A percentile compares a stretch with the other conserved stretches of the same genome.
Conservation (phyloP, 1,140 invertebrate species). For the Megalonaias nervosa region DNA sequence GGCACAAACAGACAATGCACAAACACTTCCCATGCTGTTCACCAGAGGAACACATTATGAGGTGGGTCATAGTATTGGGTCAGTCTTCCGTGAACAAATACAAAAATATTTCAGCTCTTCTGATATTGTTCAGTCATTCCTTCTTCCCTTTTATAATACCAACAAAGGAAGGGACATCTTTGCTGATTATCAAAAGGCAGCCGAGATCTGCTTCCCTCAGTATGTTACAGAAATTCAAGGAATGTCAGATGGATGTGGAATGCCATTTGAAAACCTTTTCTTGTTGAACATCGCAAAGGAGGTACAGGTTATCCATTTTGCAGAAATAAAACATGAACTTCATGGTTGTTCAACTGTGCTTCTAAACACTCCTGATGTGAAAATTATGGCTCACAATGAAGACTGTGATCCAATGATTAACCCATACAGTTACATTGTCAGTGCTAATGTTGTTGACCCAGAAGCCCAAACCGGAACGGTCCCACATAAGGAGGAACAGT, state of each 20-base stretch:
- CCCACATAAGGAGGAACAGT: not conserved
- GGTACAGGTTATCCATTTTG: too few species aligned
- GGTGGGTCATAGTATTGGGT: slow-evolving; percentile 1
- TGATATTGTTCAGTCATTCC: not conserved
- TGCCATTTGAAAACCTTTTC: too few species aligned
- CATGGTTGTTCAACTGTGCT: too few species aligned
- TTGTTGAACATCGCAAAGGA: slow-evolving; percentile 7
- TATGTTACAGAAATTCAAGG: too few species aligned
- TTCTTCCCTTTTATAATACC: slow-evolving; percentile 4
- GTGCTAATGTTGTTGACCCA: too few species aligned
- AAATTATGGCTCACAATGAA: too few species aligned
- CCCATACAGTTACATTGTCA: too few species aligned
- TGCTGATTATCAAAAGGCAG: not conserved
- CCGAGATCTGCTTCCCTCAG: not conserved
- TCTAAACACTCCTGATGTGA: too few species aligned
- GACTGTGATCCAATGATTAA: too few species aligned
- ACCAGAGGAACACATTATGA: not conserved
- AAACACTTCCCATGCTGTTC: not conserved
- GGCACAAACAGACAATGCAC: too few species aligned
- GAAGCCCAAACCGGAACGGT: too few species aligned
- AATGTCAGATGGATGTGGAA: too few species aligned
- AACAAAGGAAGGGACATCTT: not conserved
- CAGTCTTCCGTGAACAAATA: not conserved
- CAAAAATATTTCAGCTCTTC: not conserved
- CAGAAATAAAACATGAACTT: not conserved